phyloP scores from a whole-genome alignment of 2,888 invertebrate genomes.

The Trypoxylon attenuatum region DNA sequence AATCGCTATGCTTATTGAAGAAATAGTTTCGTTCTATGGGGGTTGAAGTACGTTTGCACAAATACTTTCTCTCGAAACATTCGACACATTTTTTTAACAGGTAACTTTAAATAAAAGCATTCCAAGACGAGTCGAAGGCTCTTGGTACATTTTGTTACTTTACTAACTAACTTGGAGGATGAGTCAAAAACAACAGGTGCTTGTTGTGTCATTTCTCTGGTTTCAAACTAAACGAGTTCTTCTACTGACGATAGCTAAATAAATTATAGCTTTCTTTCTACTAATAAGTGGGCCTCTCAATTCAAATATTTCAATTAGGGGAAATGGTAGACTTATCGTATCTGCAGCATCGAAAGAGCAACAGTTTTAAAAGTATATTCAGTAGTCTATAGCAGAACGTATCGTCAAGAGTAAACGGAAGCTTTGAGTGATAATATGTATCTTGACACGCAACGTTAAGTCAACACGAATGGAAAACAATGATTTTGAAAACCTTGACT shows the following conservation, averaged over 20 bases:
- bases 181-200: background rate
- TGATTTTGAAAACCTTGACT: background rate
- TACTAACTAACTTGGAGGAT: too few relatives aligned
- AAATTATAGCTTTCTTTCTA: background rate
- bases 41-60: too few relatives aligned
- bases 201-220: background rate
- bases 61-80: background rate
- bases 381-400: background rate
- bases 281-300: too few relatives aligned
- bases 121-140: background rate
- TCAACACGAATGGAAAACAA: background rate
- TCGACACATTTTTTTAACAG: background rate
- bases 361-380: background rate
- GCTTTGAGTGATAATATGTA: background rate
- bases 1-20: too few relatives aligned
- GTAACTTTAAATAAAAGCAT: too few relatives aligned
- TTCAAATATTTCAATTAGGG: too few relatives aligned
- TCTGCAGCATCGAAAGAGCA: too few relatives aligned
- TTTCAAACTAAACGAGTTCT: too few relatives aligned
- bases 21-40: too few relatives aligned
- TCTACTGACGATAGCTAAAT: background rate
- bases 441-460: background rate
- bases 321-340: too few relatives aligned
- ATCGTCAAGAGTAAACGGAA: background rate
- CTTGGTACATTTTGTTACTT: background rate